phyloP scores from a whole-genome alignment of 2,888 invertebrate genomes.

The Latrodectus hesperus region DNA sequence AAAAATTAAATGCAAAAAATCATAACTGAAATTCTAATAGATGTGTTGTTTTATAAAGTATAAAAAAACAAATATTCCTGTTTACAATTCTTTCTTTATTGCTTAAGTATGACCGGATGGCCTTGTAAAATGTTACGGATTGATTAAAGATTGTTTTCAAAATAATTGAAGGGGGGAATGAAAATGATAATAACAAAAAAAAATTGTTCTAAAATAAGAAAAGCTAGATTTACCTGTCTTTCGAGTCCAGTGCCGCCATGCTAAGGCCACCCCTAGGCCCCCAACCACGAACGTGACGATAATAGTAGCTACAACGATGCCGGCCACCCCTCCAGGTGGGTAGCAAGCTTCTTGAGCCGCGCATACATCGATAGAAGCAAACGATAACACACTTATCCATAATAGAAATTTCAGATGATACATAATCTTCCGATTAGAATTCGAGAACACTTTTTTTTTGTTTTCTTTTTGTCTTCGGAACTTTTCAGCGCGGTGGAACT shows the following conservation, averaged over 20 bases:
- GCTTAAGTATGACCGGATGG: no score
- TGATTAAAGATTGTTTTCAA: no score
- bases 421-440: neutral
- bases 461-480: neutral
- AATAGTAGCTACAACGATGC: slow-evolving; percentile 83
- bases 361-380: neutral
- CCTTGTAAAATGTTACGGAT: no score
- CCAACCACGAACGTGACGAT: slow-evolving; percentile 80
- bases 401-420: neutral
- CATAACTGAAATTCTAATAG: no score
- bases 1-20: no score
- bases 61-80: no score
- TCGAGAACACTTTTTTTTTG: neutral
- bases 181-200: no score
- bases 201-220: neutral
- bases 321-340: slow-evolving; percentile 82
- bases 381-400: slow-evolving; percentile 3
- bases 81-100: no score
- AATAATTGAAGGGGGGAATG: no score
- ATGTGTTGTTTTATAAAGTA: no score
- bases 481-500: neutral
- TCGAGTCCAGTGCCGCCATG: slow-evolving; percentile 54
- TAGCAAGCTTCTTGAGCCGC: slow-evolving; percentile 77
- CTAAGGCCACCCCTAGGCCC: slow-evolving; percentile 32
- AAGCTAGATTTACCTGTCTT: slow-evolving; percentile 39